A percentile compares a stretch with the other conserved stretches of the same genome.
Conservation (phyloP, 2,113 vertebrate genomes). For the Alectura lathami region DNA sequence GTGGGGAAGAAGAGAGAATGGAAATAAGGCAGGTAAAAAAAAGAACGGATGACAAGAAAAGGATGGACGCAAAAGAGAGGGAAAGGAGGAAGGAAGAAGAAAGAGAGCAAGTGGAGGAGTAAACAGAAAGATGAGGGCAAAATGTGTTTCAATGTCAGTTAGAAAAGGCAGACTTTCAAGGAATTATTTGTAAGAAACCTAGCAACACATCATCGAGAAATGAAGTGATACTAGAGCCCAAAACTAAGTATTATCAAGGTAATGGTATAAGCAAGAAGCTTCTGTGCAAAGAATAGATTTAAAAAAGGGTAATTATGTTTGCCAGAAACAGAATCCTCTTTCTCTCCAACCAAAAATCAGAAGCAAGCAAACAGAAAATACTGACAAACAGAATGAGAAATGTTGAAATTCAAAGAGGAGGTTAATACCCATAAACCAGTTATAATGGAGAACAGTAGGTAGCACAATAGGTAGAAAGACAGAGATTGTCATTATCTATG, state of each 20-base stretch:
- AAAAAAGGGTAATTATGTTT: not conserved
- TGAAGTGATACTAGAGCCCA: not conserved
- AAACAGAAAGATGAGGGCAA: accelerated
- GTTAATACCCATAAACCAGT: not conserved
- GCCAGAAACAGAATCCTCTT: not conserved
- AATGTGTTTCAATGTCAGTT: not conserved
- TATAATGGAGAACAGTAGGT: not conserved
- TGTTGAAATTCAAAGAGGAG: not conserved
- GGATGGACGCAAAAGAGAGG: not conserved
- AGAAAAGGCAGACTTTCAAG: not conserved
- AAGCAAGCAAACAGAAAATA: not conserved
- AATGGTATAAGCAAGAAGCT: not conserved
- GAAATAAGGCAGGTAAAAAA: not conserved
- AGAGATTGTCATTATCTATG: not conserved
- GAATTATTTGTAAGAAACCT: not conserved
- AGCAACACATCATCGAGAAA: not conserved
- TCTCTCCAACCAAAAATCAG: not conserved
- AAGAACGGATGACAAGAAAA: not conserved
- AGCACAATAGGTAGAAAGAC: not conserved
- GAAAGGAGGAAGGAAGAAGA: not conserved
- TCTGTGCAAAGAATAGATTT: not conserved
- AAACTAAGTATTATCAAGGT: not conserved
- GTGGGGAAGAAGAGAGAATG: not conserved
- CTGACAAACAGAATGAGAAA: not conserved
- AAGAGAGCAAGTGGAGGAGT: not conserved